Base-by-base conservation (phyloP, 2,113 vertebrate genomes). In the Edolisoma coerulescens region DNA sequence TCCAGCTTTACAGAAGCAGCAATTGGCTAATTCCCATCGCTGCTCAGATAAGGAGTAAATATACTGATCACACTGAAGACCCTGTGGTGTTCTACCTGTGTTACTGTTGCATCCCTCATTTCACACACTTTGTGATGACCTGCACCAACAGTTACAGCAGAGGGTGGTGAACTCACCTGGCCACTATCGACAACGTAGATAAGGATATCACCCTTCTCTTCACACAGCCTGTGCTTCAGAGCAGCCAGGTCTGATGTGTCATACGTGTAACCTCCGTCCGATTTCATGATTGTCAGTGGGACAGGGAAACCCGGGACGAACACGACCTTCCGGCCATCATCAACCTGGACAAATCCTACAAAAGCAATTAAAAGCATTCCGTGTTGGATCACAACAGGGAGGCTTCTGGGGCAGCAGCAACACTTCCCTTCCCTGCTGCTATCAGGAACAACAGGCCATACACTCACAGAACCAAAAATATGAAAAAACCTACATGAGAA, bases 161-260 rank as follows among this genome's bases (percentile, higher is more conserved):
- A 78, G 39, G 45, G 5, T 56, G 54, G 44, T 53, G 53, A 20
- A 93, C 97, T 95, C 92, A 99, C 99, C 98, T 99, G 99, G 19
- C 99, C 99, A 4, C 96, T 99, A 87, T 99, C 99, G 0, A 99
- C 98, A n/a, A 99, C 99, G 16, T 99, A 99, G 96, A 99, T 98
- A 53, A 99, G 85, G 89, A 98, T 96, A 95, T 99, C 97, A 4
- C 98, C 99, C 69, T 99, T 99, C 97, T 99, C 99, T 11, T 98
- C 97, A 1, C 94, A 97, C 8, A 99, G 49, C 49, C 99, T 97
- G 64, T 99, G 99, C 26, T 89, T 98, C 50, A 99, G 71, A 33
- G 99, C 99, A 12, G 99, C 99, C 42, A 99, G 94, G 96, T 99
- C 99, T 4, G 99, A 99, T 0, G 99, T 99, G 97, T 99, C 99